A percentile compares a stretch with the other conserved stretches of the same genome.
phyloP scores from a whole-genome alignment of 1,140 invertebrate species.

The Heliconius himera region DNA sequence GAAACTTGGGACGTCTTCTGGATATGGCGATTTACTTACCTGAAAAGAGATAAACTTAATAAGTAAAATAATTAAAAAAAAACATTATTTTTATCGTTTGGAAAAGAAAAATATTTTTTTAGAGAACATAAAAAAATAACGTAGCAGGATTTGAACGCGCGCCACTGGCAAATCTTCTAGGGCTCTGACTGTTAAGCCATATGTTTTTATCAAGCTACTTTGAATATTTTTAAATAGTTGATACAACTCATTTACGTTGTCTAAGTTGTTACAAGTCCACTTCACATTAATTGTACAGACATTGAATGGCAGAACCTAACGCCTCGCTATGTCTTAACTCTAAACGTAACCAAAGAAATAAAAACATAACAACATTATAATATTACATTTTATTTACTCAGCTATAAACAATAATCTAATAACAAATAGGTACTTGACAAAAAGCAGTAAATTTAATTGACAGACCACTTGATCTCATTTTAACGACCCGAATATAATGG shows the following conservation, averaged over 20 bases:
- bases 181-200: too few species aligned
- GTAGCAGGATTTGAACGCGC: too few species aligned
- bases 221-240: too few species aligned
- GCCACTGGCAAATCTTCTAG: too few species aligned
- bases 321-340: too few species aligned
- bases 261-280: too few species aligned
- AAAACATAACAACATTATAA: background rate
- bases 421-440: slow-evolving; percentile 22
- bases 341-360: background rate
- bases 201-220: too few species aligned
- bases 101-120: too few species aligned
- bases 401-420: slow-evolving; percentile 29
- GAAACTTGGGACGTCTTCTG: background rate
- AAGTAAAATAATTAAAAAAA: background rate
- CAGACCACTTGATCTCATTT: slow-evolving; percentile 41
- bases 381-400: background rate
- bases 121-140: too few species aligned
- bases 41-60: slow-evolving; percentile 28
- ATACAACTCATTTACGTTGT: too few species aligned
- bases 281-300: too few species aligned
- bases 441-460: slow-evolving; percentile 40
- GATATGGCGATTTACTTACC: slow-evolving; percentile 24
- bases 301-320: background rate
- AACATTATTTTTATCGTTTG: background rate
- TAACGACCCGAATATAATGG: slow-evolving; percentile 38